Base-by-base conservation (phyloP, 1,140 invertebrate genomes). In the Littorina saxatilis region DNA sequence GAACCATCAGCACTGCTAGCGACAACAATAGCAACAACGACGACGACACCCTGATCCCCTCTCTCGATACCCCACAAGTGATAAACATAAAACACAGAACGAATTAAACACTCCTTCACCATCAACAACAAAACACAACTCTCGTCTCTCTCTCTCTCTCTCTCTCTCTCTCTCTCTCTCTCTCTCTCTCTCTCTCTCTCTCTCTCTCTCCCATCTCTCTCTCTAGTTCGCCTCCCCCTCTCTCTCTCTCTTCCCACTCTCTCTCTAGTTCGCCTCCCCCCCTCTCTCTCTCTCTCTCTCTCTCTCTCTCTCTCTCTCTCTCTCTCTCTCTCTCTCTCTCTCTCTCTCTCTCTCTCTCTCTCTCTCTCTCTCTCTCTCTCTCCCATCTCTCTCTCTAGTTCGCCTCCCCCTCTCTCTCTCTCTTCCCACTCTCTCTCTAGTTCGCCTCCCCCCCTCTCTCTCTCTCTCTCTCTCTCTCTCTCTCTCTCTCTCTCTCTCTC, bases 281-380 rank as follows among this genome's bases (percentile, higher is more conserved):
- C 5, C 23, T 20, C 4, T 35, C 47, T 76, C 37, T 11, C 11
- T 7, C 27, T n/a, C 27, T 52, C 37, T 52, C 37, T 9, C 2
- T 20, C 47, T 43, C 15, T 32, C 32, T 37, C 13, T 76, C 29
- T 52, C 37, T 23, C 74, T 43, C 74, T 2, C 43, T 32, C 37
- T 5, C 27, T 43, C 32, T 27, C 32, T n/a, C 13, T 5, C 3
- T 74, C 27, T 52, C 27, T 52, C 39, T 75, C 27, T 47, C 40
- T 75, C 40, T 15, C 61, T 61, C 55, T 17, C 39, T 76, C 37
- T 35, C 47, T 43, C 47, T 76, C 39, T 35, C 47, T 76, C 47
- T 76, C 35, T 76, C 29, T 39, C 47, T 7, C n/a, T 32, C 55
- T 23, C 7, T n/a, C 43, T n/a, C 43, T 40, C 35, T 37, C 39